phyloP scores from a whole-genome alignment of 2,888 invertebrate species.

The Noctua comes region DNA sequence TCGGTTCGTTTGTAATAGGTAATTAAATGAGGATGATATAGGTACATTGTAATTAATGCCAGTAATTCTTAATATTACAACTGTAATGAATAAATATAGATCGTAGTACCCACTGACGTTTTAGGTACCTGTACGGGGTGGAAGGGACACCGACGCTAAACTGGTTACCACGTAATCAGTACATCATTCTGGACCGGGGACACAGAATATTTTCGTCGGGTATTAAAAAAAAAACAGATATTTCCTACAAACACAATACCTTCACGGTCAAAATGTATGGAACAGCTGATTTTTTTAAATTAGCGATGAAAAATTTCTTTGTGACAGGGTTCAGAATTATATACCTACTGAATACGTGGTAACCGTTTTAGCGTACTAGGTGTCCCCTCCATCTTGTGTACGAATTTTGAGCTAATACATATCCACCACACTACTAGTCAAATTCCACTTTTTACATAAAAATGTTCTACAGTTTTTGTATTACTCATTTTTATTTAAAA shows the following conservation, averaged over 20 bases:
- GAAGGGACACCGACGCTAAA: no score
- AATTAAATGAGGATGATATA: slow-evolving; percentile 57
- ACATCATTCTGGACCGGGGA: no score
- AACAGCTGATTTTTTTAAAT: no score
- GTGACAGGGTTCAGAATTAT: no score
- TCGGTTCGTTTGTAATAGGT: slow-evolving; percentile 69
- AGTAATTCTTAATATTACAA: slow-evolving; percentile 68
- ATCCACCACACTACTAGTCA: slow-evolving; percentile 83
- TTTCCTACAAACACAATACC: no score
- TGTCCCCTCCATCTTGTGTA: slow-evolving; percentile 8
- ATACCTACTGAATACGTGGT: no score
- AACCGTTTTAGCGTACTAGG: no score
- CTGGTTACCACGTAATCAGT: no score
- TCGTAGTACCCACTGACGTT: slow-evolving; percentile 71
- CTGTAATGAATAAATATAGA: slow-evolving; percentile 73
- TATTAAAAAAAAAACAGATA: no score
- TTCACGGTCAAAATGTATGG: no score
- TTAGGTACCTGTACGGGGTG: slow-evolving; percentile 39
- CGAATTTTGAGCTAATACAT: slow-evolving; percentile 79
- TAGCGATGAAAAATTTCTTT: no score
- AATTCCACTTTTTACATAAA: slow-evolving; percentile 63
- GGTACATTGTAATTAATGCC: slow-evolving; percentile 60
- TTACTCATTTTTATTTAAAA: slow-evolving; percentile 59
- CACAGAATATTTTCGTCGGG: no score
- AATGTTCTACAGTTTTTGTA: slow-evolving; percentile 45